Base-by-base conservation (phyloP, 1,140 invertebrate species). In the Halyomorpha halys region DNA sequence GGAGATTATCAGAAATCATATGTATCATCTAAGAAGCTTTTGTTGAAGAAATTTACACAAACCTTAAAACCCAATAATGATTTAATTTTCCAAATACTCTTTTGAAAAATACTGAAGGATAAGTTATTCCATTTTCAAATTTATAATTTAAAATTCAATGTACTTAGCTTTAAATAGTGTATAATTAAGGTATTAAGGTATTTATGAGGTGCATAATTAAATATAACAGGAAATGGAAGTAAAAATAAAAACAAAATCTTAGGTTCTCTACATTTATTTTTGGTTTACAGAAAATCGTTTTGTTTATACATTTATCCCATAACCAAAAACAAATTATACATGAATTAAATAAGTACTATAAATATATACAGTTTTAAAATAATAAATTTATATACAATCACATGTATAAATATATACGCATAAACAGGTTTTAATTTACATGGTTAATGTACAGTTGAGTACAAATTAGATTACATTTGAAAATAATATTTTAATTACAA, bases 371-470 rank as follows among this genome's bases (percentile, higher is more conserved):
- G 25, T 61, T 21, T 56, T 21, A 56, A 23, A 56, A 56, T 23
- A 56, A 23, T 23, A 56, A 21, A 49, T 18, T 56, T 56, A 56
- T 56, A 56, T 56, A 56, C 53, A 56, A 16, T 56, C 34, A 39
- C 13, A 23, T 56, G 21, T 56, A 23, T 56, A 56, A 23, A 56
- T 56, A 56, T 21, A 56, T 11, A 56, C 23, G 23, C 23, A 23
- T 56, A 25, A 21, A 19, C 19, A 45, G 39, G 25, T 45, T 45
- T 61, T 61, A 61, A 44, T 44, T 45, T 61, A 61, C 60, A 61
- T 61, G 60, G 60, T 61, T 61, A 61, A 61, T 61, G 34, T 61
- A 61, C 60, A 61, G 21, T 45, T 30, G 30, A 56, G 53, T 56
- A 56, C 53, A 56, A 56, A 39, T 39, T 39, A 39, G 34, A 39